Conservation (phyloP, 2,888 invertebrate species). For the Orthosia incerta region DNA sequence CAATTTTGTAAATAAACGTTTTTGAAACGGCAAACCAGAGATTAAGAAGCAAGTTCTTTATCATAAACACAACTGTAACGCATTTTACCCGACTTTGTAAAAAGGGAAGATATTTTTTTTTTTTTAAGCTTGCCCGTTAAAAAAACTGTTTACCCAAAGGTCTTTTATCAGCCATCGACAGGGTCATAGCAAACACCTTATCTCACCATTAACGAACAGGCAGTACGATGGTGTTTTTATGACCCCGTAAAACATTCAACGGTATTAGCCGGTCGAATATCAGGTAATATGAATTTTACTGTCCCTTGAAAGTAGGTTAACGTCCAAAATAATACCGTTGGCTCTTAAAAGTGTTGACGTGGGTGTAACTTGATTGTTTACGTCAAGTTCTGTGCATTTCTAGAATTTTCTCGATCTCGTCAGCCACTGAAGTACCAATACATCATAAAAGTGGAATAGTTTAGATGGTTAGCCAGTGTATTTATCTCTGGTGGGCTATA, state of each 20-base stretch:
- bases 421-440: not conserved
- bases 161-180: conserved; percentile 37
- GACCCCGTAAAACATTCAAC: conserved; percentile 59
- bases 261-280: conserved; percentile 51
- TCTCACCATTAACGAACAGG: conserved; percentile 47
- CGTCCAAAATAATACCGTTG: conserved; percentile 29
- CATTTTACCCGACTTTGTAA: not conserved
- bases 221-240: conserved; percentile 55
- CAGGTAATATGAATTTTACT: conserved; percentile 54
- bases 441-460: not conserved
- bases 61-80: too few relatives aligned
- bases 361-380: conserved; percentile 16
- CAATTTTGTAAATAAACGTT: not conserved
- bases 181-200: conserved; percentile 51
- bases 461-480: not conserved
- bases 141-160: conserved; percentile 11
- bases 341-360: conserved; percentile 34
- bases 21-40: not conserved
- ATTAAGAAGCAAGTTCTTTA: too few relatives aligned
- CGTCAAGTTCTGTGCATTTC: not conserved
- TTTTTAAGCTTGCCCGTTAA: not conserved
- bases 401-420: not conserved
- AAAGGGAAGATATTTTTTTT: too few relatives aligned
- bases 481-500: not conserved
- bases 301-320: conserved; percentile 45